phyloP scores from a whole-genome alignment of 2,113 vertebrate species.

The Anguilla japonica region DNA sequence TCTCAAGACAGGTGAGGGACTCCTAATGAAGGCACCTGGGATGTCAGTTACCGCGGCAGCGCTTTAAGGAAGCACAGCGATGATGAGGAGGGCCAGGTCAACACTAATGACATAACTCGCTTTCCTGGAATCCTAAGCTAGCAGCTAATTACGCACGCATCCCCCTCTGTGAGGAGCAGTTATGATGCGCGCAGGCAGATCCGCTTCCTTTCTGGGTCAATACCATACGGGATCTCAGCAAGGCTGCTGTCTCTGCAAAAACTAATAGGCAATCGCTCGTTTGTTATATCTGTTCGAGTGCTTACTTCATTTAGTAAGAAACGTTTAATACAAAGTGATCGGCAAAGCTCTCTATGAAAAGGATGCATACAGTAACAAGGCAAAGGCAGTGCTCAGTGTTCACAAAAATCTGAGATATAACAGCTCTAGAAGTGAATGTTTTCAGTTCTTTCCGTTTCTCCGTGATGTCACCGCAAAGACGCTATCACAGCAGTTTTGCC shows the following conservation, averaged over 20 bases:
- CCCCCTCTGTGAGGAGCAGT: neutral
- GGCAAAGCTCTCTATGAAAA: neutral
- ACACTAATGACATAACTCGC: neutral
- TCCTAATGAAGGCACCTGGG: neutral
- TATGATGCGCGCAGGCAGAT: neutral
- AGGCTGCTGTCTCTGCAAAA: neutral
- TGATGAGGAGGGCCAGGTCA: slow-evolving; percentile 6
- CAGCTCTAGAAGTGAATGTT: neutral
- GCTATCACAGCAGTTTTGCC: neutral
- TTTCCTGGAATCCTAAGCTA: neutral
- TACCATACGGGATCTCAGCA: neutral
- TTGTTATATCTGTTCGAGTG: neutral
- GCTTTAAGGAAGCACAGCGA: neutral
- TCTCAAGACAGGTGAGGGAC: neutral
- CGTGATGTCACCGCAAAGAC: neutral
- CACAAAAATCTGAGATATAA: neutral
- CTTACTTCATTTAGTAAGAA: neutral
- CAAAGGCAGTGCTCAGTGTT: neutral
- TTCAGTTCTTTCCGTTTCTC: neutral
- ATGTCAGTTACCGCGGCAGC: neutral
- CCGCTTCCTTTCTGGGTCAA: neutral
- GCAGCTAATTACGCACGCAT: neutral
- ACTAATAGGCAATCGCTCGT: neutral
- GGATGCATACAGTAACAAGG: neutral
- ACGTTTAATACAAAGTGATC: neutral